A percentile compares a stretch with the other conserved stretches of the same genome.
These are phyloP conservation scores for Schizothorax lantsangensis DNA, from an alignment of 2,797 vertebrate species.

Conservation along the genomic window DNA sequence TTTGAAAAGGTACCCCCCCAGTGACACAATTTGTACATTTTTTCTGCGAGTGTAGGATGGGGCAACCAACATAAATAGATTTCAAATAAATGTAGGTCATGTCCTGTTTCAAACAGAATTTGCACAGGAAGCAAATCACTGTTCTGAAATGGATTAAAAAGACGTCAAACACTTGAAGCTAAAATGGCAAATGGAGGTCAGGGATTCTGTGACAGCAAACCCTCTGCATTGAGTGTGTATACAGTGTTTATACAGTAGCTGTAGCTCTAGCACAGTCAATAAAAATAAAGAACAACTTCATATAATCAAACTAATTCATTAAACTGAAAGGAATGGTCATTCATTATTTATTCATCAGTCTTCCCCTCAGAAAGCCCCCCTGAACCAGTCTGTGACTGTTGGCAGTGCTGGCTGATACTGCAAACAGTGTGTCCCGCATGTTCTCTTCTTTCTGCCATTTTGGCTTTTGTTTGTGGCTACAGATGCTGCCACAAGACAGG, in stretches of 20 bases:
- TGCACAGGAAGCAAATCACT: slow-evolving; percentile 1
- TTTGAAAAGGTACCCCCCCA: not conserved
- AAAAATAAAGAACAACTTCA: not conserved
- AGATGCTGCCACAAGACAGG: slow-evolving; percentile 45
- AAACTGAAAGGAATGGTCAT: not conserved
- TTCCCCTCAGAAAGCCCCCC: not conserved
- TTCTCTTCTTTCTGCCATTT: slow-evolving; percentile 5
- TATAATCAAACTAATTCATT: not conserved
- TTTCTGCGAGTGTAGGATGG: not conserved
- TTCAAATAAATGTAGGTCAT: slow-evolving; percentile 1
- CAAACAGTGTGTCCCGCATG: not conserved
- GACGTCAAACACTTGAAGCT: not conserved
- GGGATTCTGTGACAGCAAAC: not conserved
- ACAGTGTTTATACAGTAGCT: not conserved
- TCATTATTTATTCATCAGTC: not conserved
- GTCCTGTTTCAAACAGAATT: not conserved
- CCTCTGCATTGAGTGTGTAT: not conserved
- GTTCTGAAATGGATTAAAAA: not conserved
- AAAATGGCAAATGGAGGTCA: not conserved
- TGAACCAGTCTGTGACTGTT: not conserved
- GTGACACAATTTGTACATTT: not conserved
- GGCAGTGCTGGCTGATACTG: slow-evolving; percentile 21
- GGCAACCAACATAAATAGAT: not conserved
- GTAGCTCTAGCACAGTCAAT: not conserved
- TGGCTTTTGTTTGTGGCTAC: slow-evolving; percentile 26